Evolutionary conservation across 1,140 invertebrate genomes (phyloP).

Genomic region (Rhizoglyphus robini): DNA sequence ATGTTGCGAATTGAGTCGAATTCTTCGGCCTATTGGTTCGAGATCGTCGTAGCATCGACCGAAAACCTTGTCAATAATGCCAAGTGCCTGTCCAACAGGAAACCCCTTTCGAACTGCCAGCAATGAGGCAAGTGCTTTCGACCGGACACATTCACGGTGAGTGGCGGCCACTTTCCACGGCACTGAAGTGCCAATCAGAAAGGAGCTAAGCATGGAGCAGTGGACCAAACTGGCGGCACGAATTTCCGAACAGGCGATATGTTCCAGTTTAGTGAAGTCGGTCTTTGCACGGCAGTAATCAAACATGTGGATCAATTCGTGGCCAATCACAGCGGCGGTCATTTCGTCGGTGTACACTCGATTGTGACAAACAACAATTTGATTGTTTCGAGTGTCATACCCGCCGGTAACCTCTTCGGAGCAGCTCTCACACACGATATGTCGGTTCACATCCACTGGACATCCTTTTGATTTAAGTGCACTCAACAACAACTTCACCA

Average conservation of each 20-base stretch:
- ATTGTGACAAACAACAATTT: slow-evolving; percentile 86
- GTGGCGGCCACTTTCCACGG: slow-evolving; percentile 53
- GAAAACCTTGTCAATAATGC: slow-evolving; percentile 74
- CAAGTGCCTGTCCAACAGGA: slow-evolving; percentile 49
- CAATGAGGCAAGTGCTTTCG: slow-evolving; percentile 67
- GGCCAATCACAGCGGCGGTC: slow-evolving; percentile 63
- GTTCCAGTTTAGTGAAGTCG: slow-evolving; percentile 76
- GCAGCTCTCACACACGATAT: slow-evolving; percentile 84
- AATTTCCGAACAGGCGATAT: slow-evolving; percentile 81
- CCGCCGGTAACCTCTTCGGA: slow-evolving; percentile 66
- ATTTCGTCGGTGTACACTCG: slow-evolving; percentile 40
- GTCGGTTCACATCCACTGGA: slow-evolving; percentile 57
- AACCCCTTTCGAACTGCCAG: slow-evolving; percentile 58
- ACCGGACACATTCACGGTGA: slow-evolving; percentile 75
- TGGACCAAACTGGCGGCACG: slow-evolving; percentile 66
- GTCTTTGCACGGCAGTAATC: slow-evolving; percentile 78
- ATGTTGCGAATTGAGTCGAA: slow-evolving; percentile 58
- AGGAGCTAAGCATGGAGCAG: slow-evolving; percentile 70
- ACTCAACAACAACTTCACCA: slow-evolving; percentile 22
- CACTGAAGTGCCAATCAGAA: slow-evolving; percentile 57
- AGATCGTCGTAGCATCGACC: slow-evolving; percentile 79
- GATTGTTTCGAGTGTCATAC: slow-evolving; percentile 75
- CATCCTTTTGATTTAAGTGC: slow-evolving; percentile 18
- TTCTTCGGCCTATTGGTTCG: slow-evolving; percentile 73
- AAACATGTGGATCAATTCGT: slow-evolving; percentile 95